phyloP scores from a whole-genome alignment of 2,797 vertebrate species.

The Schizopygopsis pylzovi region DNA sequence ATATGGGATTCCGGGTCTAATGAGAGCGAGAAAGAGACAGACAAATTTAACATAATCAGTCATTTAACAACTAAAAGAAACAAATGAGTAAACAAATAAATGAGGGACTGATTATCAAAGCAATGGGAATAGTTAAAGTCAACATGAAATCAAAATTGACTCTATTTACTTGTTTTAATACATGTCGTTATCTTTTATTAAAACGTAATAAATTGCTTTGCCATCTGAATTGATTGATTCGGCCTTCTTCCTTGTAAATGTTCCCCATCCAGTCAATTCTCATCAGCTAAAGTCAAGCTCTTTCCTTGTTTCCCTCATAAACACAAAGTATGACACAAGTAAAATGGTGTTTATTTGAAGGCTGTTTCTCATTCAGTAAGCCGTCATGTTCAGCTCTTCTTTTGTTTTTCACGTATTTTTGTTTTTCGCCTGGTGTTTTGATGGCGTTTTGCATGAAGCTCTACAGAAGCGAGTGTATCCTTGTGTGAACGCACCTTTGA shows the following conservation, averaged over 20 bases:
- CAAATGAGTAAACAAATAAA: slow-evolving; percentile 6
- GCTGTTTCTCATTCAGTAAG: not conserved
- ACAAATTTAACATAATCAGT: slow-evolving; percentile 25
- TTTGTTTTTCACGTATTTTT: slow-evolving; percentile 36
- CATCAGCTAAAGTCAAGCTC: not conserved
- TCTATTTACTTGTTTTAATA: not conserved
- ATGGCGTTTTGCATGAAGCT: slow-evolving; percentile 34
- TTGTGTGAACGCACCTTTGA: slow-evolving; percentile 32
- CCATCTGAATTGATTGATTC: not conserved
- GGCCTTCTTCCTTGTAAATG: not conserved
- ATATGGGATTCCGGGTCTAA: slow-evolving; percentile 3
- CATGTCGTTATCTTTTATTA: not conserved
- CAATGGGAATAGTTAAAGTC: not conserved
- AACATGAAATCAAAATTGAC: not conserved
- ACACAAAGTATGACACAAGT: too few relatives aligned
- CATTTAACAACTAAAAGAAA: slow-evolving; percentile 4
- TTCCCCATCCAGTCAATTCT: not conserved
- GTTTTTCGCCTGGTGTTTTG: slow-evolving; percentile 1
- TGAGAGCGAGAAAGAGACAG: slow-evolving; percentile 12
- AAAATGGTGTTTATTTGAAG: not conserved
- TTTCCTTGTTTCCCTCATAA: not conserved
- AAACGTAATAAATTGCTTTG: not conserved
- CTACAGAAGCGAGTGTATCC: slow-evolving; percentile 24
- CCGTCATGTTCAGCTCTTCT: not conserved
- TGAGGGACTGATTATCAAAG: not conserved